phyloP scores from a whole-genome alignment of 2,113 vertebrate species.

The Bubo blakistoni region DNA sequence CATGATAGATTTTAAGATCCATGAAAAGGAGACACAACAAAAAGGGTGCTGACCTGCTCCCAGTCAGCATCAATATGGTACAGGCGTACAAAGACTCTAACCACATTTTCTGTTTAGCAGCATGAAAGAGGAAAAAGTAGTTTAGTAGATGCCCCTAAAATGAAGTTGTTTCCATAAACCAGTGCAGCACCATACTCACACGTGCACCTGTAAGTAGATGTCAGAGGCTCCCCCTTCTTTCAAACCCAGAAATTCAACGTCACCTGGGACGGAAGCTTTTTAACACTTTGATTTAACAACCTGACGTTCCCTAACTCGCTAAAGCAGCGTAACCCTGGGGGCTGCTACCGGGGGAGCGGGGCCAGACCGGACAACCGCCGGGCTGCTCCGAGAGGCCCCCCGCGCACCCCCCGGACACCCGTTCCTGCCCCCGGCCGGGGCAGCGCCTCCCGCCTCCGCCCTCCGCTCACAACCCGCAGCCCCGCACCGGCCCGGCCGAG shows the following conservation, averaged over 20 bases:
- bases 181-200: rapidly evolving
- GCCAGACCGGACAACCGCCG: too few species aligned
- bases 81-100: neutral
- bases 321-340: rapidly evolving
- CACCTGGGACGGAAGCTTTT: neutral
- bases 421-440: neutral
- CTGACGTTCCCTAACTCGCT: neutral
- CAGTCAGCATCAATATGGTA: rapidly evolving
- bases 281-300: neutral
- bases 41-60: neutral
- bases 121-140: neutral
- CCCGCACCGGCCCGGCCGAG: neutral
- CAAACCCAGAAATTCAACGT: neutral
- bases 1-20: neutral
- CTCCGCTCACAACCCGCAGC: neutral
- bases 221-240: neutral
- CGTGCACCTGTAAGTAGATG: neutral
- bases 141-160: neutral
- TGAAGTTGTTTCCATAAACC: rapidly evolving
- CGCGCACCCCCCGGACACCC: neutral
- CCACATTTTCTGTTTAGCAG: neutral
- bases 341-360: too few species aligned
- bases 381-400: neutral
- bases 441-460: neutral
- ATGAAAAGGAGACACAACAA: neutral